Evolutionary conservation across 2,797 vertebrate species (phyloP).

Genomic region (Scolopax rusticola): DNA sequence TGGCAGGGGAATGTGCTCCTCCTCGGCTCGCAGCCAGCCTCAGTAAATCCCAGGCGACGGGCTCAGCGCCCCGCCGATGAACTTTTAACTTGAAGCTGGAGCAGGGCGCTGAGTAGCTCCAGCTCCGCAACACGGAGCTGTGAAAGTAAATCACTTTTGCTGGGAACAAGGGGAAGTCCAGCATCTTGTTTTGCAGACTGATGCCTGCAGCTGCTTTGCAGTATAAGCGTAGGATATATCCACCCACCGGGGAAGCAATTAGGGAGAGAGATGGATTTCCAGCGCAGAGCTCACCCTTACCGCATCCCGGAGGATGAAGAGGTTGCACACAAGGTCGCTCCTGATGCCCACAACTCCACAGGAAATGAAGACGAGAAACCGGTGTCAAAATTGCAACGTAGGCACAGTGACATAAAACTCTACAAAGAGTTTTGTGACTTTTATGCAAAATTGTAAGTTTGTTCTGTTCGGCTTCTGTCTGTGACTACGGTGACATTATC

Average conservation of each 20-base stretch:
- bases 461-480: neutral
- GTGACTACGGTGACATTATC: neutral
- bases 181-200: constrained; percentile 48
- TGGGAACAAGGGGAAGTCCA: constrained; percentile 72
- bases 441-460: constrained; percentile 96
- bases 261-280: constrained; percentile 78
- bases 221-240: neutral
- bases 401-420: constrained; percentile 93
- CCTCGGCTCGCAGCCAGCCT: constrained; percentile 34
- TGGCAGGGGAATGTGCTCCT: constrained; percentile 63
- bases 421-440: constrained; percentile 99
- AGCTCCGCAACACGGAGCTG: constrained; percentile 73
- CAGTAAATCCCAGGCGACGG: constrained; percentile 45
- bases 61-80: constrained; percentile 49
- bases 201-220: neutral
- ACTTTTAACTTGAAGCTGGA: constrained; percentile 84
- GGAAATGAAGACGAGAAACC: constrained; percentile 85
- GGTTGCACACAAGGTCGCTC: constrained; percentile 50
- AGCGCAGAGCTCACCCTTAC: constrained; percentile 71
- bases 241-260: neutral
- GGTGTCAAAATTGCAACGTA: constrained; percentile 90
- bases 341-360: constrained; percentile 68
- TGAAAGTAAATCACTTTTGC: constrained; percentile 69
- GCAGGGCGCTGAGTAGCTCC: constrained; percentile 72
- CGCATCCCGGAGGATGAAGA: constrained; percentile 89